Evolutionary conservation across 1,140 invertebrate species (phyloP), one percentile per base, ranked within the genome.

Genomic region (Temnothorax curvispinosus): DNA sequence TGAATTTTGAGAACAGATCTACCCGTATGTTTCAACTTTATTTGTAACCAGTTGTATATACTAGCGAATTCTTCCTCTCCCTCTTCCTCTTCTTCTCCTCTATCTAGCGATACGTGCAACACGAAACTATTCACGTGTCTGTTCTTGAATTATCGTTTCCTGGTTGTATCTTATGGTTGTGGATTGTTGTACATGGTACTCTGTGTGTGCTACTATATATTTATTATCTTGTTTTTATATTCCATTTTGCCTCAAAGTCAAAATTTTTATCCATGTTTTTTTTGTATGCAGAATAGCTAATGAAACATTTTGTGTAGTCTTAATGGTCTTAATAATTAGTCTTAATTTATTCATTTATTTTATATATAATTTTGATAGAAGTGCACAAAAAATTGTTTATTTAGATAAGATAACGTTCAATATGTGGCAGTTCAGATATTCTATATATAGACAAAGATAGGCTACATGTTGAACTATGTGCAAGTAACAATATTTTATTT

Each of bases 211-310:
- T 32, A 3, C 50, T 15, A 0, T 54, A 21, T 58, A 38, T 71
- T 81, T 69, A 62, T 77, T 58, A 38, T 50, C 21, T 38, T 54
- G 8, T 78, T 72, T 67, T 56, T 35, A 3, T 15, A 44, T 58
- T 56, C 21, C n/a, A 47, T 64, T 85, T 76, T 75, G n/a, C 64
- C 4, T 21, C 7, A 15, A 7, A 84, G 38, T 2, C 11, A 15
- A 41, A 13, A 18, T 32, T 82, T 0, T 3, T 58, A 41, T 47
- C 6, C 0, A 47, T 65, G 6, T 64, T 77, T 0, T 15, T 9
- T 38, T 18, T 44, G 1, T 13, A 27, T 13, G 1, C 35, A n/a
- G 15, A 77, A 6, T 44, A 18, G 5, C 9, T 44, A 32, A 44
- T 38, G 0, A 5, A 62, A 27, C 0, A n/a, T 1, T 74, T 38